Conservation (phyloP, 2,113 vertebrate species). For the Zapornia atra region DNA sequence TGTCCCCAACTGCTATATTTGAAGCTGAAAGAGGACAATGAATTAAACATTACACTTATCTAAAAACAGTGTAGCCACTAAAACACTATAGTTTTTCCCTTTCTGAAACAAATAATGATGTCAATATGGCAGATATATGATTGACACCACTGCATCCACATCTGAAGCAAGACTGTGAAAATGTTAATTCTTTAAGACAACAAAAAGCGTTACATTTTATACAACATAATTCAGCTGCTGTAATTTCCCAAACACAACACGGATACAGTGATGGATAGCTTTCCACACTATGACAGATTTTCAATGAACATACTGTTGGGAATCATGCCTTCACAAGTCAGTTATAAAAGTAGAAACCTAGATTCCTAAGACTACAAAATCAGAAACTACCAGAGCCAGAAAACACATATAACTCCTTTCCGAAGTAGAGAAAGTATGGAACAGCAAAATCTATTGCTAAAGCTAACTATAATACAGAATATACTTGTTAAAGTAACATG, state of each 20-base stretch:
- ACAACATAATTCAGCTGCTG: not conserved
- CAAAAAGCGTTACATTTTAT: not conserved
- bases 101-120: not conserved
- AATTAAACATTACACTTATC: not conserved
- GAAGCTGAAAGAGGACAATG: not conserved
- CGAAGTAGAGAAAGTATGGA: not conserved
- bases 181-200: not conserved
- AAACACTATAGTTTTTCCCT: not conserved
- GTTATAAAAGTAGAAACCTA: not conserved
- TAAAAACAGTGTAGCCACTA: not conserved
- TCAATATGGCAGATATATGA: not conserved
- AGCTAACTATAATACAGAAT: not conserved
- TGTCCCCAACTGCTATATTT: accelerated
- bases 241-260: not conserved
- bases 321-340: not conserved
- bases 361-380: not conserved
- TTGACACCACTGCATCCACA: not conserved
- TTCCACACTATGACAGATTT: not conserved
- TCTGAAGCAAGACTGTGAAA: not conserved
- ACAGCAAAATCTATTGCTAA: not conserved
- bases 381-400: not conserved
- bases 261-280: not conserved
- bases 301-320: not conserved
- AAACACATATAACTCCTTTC: not conserved
- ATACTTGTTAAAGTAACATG: not conserved